Percentiles rank a stretch among this genome's conserved stretches.
Evolutionary conservation across 2,113 vertebrate species (phyloP).

Genomic region (Urocynchramus pylzowi): DNA sequence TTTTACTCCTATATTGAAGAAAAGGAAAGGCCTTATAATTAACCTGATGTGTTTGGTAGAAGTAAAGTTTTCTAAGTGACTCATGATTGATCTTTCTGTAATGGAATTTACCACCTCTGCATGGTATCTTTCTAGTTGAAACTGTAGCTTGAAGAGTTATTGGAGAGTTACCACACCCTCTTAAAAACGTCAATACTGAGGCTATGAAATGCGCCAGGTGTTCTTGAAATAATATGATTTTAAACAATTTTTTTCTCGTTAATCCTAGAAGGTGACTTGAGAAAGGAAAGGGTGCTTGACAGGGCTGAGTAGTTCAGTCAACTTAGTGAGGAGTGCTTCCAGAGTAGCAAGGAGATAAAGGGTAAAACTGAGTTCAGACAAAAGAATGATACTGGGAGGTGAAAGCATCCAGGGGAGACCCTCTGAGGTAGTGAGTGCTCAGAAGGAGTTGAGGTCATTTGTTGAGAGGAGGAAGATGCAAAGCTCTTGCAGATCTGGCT

Average conservation of each 20-base stretch:
- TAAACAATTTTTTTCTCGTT: not conserved
- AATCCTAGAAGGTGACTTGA: not conserved
- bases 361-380: not conserved
- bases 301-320: not conserved
- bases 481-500: not conserved
- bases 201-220: not conserved
- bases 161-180: not conserved
- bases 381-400: not conserved
- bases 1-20: not conserved
- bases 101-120: not conserved
- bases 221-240: not conserved
- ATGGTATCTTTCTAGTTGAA: not conserved
- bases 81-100: not conserved
- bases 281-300: accelerated
- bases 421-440: not conserved
- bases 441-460: not conserved
- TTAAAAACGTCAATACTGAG: not conserved
- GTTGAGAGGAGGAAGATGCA: not conserved
- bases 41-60: not conserved
- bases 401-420: not conserved
- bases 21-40: not conserved
- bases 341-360: not conserved
- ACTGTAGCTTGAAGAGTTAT: not conserved
- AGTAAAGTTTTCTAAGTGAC: not conserved
- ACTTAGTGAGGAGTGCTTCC: not conserved